Evolutionary conservation across 2,113 vertebrate species (phyloP).

Genomic region (Manacus vitellinus): DNA sequence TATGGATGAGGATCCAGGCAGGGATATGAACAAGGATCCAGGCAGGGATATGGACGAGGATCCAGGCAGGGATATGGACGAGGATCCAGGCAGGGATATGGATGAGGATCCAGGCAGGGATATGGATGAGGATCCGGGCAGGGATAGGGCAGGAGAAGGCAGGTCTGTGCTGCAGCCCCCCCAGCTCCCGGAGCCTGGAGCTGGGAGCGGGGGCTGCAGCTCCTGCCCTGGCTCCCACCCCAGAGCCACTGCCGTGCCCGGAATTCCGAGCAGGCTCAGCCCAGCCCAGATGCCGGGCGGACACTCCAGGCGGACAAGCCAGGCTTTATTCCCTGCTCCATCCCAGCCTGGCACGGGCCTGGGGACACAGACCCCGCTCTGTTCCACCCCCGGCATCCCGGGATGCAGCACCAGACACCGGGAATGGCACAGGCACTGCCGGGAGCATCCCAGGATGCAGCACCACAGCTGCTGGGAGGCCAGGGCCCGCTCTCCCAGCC

Average conservation of each 20-base stretch:
- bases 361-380: conserved; percentile 19
- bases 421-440: background rate
- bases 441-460: background rate
- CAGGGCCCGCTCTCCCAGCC: background rate
- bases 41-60: background rate
- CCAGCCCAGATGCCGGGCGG: background rate
- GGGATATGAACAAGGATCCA: too few relatives aligned
- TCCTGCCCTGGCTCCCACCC: background rate
- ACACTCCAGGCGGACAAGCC: background rate
- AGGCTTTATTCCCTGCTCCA: conserved; percentile 3
- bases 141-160: background rate
- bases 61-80: too few relatives aligned
- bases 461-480: background rate
- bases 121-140: background rate
- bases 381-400: background rate
- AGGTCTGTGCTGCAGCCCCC: background rate
- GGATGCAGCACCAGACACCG: background rate
- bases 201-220: background rate
- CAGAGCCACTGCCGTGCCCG: background rate
- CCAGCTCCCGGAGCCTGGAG: background rate
- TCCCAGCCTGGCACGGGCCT: background rate
- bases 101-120: too few relatives aligned
- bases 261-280: conserved; percentile 26
- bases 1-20: too few relatives aligned
- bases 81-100: too few relatives aligned